Base-by-base conservation (phyloP, 1,140 invertebrate species). In the Scaptomyza montana region DNA sequence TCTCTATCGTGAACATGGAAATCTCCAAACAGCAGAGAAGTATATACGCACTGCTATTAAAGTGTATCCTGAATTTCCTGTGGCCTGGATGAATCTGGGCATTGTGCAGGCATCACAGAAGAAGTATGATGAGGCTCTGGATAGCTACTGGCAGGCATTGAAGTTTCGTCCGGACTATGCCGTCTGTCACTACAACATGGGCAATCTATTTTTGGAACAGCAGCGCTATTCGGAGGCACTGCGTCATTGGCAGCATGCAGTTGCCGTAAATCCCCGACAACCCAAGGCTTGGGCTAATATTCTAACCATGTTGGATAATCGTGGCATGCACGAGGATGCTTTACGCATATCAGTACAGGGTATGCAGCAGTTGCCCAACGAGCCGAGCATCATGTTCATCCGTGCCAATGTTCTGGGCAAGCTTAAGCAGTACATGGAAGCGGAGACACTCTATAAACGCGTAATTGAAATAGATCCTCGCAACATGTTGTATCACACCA, bases 21-120 rank as follows among this genome's bases (percentile, higher is more conserved):
- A 96, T 45, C 94, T 95, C 56, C 65, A 92, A 13, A 95, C 97
- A 92, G 97, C 98, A 19, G 96, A 98, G 93, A 89, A 92, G 50
- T 94, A 97, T 56, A 93, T 99, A 16, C 93, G 93, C 76, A 94
- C 93, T 90, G 97, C 98, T 51, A 92, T 98, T 7, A 80, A 93
- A 61, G 92, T 96, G 13, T 96, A 96, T 96, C 97, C 94, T 80
- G 91, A 97, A 85, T 99, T 99, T 94, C 96, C 98, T 5, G 96
- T 97, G 12, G 98, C 98, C 2, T 99, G 98, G 98, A 99, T 99
- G 98, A 99, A 99, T 93, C 93, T 99, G 19, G 98, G 98, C 10
- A 99, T 99, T 78, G 96, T 98, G 49, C 93, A 98, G 68, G 95
- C 97, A 3, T 94, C 94, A 12, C 92, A 95, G 46, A 95, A 95